Percentiles rank a stretch among this genome's conserved stretches.
Conservation (phyloP, 2,113 vertebrate genomes). For the Sigmodon hispidus region DNA sequence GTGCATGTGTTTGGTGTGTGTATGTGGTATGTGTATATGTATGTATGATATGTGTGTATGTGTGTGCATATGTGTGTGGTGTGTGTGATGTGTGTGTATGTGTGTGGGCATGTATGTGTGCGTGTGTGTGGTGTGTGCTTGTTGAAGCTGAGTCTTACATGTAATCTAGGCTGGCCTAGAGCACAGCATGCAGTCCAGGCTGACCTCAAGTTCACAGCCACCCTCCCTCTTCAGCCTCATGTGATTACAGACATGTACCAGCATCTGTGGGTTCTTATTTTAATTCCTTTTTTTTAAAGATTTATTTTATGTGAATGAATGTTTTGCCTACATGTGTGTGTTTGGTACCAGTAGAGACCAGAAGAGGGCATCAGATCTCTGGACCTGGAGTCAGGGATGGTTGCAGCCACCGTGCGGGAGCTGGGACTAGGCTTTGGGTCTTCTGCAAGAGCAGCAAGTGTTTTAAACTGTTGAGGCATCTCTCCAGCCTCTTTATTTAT, state of each 20-base stretch:
- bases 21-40: background rate
- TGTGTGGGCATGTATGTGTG: fast-evolving
- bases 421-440: background rate
- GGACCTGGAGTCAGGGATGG: background rate
- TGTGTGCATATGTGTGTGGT: background rate
- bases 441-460: background rate
- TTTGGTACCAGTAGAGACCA: background rate
- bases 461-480: background rate
- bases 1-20: no score
- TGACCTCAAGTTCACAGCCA: background rate
- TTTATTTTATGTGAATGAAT: background rate
- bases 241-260: no score
- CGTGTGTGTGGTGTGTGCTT: background rate
- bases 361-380: background rate
- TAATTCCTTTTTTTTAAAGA: background rate
- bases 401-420: background rate
- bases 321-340: background rate
- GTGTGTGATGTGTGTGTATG: background rate
- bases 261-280: background rate
- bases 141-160: background rate
- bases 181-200: background rate
- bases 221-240: background rate
- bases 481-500: background rate
- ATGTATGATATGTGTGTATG: background rate
- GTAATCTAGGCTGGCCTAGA: background rate